These are phyloP conservation scores for Hydractinia echinata DNA, from an alignment of 30 jellyfish, hydroid and myxozoan genomes.

Conservation along the genomic window DNA sequence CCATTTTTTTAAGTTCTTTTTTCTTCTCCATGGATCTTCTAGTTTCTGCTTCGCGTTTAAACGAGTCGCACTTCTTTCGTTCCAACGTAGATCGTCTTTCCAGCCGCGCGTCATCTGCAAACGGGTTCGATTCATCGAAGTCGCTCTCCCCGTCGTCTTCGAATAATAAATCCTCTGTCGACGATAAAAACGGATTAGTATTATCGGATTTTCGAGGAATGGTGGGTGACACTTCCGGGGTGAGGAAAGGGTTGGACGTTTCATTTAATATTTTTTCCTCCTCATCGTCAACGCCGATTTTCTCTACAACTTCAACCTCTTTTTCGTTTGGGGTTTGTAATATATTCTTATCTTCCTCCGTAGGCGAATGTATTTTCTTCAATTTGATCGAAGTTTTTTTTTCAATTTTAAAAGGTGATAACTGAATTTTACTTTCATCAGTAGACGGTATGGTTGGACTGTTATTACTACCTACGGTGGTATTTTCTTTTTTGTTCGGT, in stretches of 20 bases:
- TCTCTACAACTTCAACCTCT: not conserved
- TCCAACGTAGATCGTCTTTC: not conserved
- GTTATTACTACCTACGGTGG: too few species aligned
- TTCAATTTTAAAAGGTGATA: too few species aligned
- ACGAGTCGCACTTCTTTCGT: not conserved
- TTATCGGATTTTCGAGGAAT: constrained; percentile 1
- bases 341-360: too few species aligned
- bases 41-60: not conserved
- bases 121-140: constrained; percentile 28
- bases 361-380: too few species aligned
- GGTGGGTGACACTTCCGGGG: constrained; percentile 9
- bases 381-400: too few species aligned
- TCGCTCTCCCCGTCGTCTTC: not conserved
- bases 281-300: not conserved
- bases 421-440: too few species aligned
- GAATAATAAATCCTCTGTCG: constrained; percentile 53
- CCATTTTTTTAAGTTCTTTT: not conserved
- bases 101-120: constrained; percentile 23
- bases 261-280: not conserved
- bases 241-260: not conserved
- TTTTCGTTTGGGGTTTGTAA: too few species aligned
- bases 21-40: not conserved
- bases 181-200: constrained; percentile 51
- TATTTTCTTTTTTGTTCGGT: too few species aligned
- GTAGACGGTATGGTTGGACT: too few species aligned